Evolutionary conservation across 2,888 invertebrate species (phyloP).

Genomic region (Elegia similella): DNA sequence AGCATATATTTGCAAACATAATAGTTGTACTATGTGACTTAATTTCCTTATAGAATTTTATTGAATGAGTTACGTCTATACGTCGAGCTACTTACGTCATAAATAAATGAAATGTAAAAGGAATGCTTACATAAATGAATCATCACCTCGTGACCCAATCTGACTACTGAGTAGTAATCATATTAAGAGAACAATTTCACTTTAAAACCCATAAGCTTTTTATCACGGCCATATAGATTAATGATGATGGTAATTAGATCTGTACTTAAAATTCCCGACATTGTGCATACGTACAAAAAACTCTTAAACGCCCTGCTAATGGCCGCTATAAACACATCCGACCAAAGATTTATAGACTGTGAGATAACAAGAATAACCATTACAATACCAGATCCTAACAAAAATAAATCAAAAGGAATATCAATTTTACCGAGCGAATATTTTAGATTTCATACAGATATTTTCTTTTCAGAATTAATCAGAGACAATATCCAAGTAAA

Average conservation of each 20-base stretch:
- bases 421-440: slow-evolving; percentile 1
- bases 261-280: slow-evolving; percentile 31
- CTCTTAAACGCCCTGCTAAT: slow-evolving; percentile 27
- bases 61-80: no score
- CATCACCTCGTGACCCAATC: background rate
- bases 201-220: slow-evolving; percentile 20
- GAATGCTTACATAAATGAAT: background rate
- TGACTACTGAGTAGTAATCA: slow-evolving; percentile 1
- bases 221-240: slow-evolving; percentile 20
- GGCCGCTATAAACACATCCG: slow-evolving; percentile 26
- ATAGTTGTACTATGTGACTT: no score
- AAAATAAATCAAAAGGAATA: slow-evolving; percentile 2
- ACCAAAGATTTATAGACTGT: slow-evolving; percentile 26
- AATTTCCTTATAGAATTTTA: no score
- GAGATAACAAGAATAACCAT: slow-evolving; percentile 22
- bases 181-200: slow-evolving; percentile 1
- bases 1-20: no score
- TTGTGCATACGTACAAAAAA: slow-evolving; percentile 21
- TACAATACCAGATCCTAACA: slow-evolving; percentile 9
- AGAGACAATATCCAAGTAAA: slow-evolving; percentile 9
- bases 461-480: slow-evolving; percentile 13
- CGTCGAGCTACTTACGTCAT: no score
- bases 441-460: slow-evolving; percentile 10
- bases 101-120: background rate
- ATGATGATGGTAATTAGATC: slow-evolving; percentile 23